phyloP scores from a whole-genome alignment of 2,888 invertebrate species.

The Pterobdella sp. region DNA sequence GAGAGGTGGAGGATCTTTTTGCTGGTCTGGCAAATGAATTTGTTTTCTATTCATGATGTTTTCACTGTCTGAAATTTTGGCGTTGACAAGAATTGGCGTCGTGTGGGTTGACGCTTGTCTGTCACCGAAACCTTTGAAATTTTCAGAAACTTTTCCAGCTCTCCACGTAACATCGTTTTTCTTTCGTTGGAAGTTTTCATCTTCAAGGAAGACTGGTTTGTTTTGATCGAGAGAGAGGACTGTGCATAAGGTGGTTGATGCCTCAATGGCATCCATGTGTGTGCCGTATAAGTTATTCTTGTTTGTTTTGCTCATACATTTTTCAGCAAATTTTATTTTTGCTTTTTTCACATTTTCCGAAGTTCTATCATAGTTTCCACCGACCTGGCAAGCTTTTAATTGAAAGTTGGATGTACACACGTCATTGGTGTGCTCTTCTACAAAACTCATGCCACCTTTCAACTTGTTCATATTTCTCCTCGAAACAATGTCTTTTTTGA shows the following conservation, averaged over 20 bases:
- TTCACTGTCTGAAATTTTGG: too few relatives aligned
- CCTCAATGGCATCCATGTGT: background rate
- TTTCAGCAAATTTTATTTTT: background rate
- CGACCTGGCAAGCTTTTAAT: background rate
- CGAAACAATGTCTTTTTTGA: background rate
- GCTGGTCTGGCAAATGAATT: too few relatives aligned
- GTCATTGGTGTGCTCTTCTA: too few relatives aligned
- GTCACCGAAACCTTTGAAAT: too few relatives aligned
- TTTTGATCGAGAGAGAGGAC: background rate
- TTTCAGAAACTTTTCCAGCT: too few relatives aligned
- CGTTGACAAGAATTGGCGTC: too few relatives aligned
- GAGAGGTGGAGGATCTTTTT: too few relatives aligned
- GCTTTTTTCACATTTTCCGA: background rate
- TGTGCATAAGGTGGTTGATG: background rate
- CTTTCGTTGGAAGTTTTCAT: too few relatives aligned
- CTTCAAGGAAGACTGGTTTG: too few relatives aligned
- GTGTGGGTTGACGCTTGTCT: too few relatives aligned
- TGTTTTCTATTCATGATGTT: too few relatives aligned
- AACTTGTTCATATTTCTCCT: background rate
- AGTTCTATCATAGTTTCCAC: background rate
- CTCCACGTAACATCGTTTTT: too few relatives aligned
- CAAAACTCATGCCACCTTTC: background rate
- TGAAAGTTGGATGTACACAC: conserved; percentile 2
- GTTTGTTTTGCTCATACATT: background rate
- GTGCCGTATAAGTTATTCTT: background rate